Percentiles rank a stretch among this genome's conserved stretches.
Conservation (phyloP, 2,113 vertebrate species). For the Mola mola region DNA sequence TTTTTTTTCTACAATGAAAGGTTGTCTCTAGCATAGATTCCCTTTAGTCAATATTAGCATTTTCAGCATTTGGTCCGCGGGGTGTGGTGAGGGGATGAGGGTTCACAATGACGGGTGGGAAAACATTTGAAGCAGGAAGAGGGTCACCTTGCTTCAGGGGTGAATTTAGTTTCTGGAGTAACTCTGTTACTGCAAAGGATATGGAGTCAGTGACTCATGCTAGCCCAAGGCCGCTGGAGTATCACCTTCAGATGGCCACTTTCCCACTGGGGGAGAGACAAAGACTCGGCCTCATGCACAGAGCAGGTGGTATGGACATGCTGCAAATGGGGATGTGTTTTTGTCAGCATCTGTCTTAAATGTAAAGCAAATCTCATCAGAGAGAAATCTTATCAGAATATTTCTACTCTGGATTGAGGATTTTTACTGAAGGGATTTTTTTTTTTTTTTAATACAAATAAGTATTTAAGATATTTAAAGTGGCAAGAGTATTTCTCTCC, state of each 20-base stretch:
- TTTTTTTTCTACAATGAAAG: no score
- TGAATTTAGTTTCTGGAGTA: slow-evolving; percentile 51
- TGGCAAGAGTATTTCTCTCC: no score
- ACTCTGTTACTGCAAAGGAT: slow-evolving; percentile 40
- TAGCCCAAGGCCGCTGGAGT: slow-evolving; percentile 68
- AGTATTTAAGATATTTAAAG: no score
- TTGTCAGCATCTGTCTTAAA: slow-evolving; percentile 34
- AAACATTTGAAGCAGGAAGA: slow-evolving; percentile 46
- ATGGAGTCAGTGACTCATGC: slow-evolving; percentile 59
- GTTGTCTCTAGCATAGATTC: no score
- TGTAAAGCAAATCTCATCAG: no score
- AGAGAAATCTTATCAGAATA: slow-evolving; percentile 31
- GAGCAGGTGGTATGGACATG: slow-evolving; percentile 59
- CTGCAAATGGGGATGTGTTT: slow-evolving; percentile 52
- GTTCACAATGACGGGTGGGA: slow-evolving; percentile 54
- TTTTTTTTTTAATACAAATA: no score
- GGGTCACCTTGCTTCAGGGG: slow-evolving; percentile 73
- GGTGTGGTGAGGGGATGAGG: neutral
- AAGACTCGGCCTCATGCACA: slow-evolving; percentile 34
- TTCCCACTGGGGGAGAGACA: slow-evolving; percentile 55
- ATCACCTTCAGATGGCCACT: slow-evolving; percentile 72
- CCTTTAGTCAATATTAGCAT: no score
- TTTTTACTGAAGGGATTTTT: no score
- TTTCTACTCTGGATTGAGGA: slow-evolving; percentile 10
- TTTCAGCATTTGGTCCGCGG: no score